Percentiles rank a stretch among this genome's conserved stretches.
Evolutionary conservation across 2,797 vertebrate genomes (phyloP).

Genomic region (Pseudocheirus occidentalis): DNA sequence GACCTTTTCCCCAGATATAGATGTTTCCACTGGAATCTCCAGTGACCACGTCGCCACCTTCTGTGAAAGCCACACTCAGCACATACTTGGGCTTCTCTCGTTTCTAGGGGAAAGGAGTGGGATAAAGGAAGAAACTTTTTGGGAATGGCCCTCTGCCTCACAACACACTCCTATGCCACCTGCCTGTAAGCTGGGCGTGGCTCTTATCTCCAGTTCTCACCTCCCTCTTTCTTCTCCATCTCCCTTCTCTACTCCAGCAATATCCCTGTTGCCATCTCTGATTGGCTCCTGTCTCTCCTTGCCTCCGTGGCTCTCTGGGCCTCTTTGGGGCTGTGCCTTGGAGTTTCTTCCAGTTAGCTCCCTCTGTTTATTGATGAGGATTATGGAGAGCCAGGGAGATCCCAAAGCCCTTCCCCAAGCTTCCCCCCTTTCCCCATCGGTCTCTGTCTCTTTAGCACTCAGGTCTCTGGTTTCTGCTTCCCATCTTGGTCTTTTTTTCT

Average conservation of each 20-base stretch:
- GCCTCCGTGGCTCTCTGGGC: neutral
- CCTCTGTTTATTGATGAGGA: neutral
- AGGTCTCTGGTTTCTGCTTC: neutral
- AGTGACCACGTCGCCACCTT: conserved; percentile 93
- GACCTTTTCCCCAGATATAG: conserved; percentile 95
- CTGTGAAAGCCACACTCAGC: conserved; percentile 91
- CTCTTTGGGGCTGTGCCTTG: neutral
- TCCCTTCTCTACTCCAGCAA: neutral
- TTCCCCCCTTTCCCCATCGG: fast-evolving
- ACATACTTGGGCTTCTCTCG: conserved; percentile 95
- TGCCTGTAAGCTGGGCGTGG: fast-evolving
- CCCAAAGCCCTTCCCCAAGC: neutral
- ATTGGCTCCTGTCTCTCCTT: neutral
- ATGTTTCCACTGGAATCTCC: conserved; percentile 95
- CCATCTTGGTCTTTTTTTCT: no score
- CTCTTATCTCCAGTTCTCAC: neutral
- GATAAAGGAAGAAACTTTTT: neutral
- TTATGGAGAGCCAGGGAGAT: no score
- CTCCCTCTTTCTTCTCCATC: neutral
- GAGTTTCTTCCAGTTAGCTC: no score
- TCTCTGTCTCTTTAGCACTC: neutral
- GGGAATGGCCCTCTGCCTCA: no score
- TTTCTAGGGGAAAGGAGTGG: conserved; percentile 85
- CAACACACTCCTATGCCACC: neutral
- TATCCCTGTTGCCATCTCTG: neutral